Conservation (phyloP, 2,113 vertebrate genomes). For the Barbus barbus region DNA sequence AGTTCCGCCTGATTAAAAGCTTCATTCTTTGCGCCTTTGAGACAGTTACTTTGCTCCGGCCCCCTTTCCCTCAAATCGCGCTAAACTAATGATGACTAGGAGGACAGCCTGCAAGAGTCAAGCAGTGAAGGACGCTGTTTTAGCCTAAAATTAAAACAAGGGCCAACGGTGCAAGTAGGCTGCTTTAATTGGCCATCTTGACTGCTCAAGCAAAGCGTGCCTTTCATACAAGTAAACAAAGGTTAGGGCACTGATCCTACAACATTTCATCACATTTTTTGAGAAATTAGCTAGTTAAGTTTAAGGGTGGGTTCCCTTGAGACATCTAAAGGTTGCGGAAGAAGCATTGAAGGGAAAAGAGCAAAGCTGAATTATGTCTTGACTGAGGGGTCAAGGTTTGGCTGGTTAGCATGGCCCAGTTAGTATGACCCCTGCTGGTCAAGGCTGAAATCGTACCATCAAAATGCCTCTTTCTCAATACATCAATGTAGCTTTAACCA, state of each 20-base stretch:
- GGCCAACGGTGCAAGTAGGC: constrained; percentile 62
- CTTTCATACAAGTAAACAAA: constrained; percentile 71
- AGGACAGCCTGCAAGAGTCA: constrained; percentile 48
- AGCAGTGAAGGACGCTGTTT: constrained; percentile 22
- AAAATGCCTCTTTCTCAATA: background rate
- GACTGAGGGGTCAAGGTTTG: background rate
- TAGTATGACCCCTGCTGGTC: too few relatives aligned
- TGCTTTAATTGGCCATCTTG: constrained; percentile 74
- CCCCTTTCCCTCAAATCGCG: constrained; percentile 20
- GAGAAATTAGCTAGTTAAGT: constrained; percentile 73
- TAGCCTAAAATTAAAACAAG: constrained; percentile 67
- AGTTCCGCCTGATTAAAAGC: constrained; percentile 60
- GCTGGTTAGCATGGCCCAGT: background rate
- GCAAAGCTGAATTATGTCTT: background rate
- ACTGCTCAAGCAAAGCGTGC: constrained; percentile 66
- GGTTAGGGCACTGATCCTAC: constrained; percentile 68
- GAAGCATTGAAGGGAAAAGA: constrained; percentile 63
- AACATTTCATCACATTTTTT: constrained; percentile 66
- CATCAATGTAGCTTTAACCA: too few relatives aligned
- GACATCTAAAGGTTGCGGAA: constrained; percentile 67
- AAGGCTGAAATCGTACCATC: background rate
- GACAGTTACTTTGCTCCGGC: constrained; percentile 49
- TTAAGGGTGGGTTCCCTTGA: constrained; percentile 55
- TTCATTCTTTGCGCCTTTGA: constrained; percentile 53
- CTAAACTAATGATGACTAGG: constrained; percentile 65